Evolutionary conservation across 2,797 vertebrate genomes (phyloP).

Genomic region (Muraenolepis orangiensis): DNA sequence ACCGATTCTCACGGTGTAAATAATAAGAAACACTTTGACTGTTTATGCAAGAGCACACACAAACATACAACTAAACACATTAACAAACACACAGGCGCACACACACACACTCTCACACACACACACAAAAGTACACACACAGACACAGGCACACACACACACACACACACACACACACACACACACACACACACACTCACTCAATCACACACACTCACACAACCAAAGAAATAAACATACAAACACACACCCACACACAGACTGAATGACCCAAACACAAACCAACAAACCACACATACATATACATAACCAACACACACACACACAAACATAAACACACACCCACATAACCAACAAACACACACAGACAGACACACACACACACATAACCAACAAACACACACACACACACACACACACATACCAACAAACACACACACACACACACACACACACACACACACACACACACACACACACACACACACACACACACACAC

Average conservation of each 20-base stretch:
- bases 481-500: too few relatives aligned
- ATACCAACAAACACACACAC: too few relatives aligned
- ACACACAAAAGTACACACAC: neutral
- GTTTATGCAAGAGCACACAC: too few relatives aligned
- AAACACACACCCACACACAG: neutral
- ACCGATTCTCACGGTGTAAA: too few relatives aligned
- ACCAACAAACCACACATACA: constrained; percentile 7
- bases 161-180: neutral
- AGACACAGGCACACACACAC: neutral
- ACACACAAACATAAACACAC: too few relatives aligned
- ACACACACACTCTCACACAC: neutral
- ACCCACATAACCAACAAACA: too few relatives aligned
- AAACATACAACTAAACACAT: neutral
- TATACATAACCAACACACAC: too few relatives aligned
- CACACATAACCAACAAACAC: neutral
- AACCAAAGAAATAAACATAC: neutral
- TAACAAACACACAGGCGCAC: neutral
- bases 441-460: too few relatives aligned
- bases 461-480: too few relatives aligned
- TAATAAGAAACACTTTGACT: too few relatives aligned
- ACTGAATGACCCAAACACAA: neutral
- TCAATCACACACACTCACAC: neutral
- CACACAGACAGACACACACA: neutral
- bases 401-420: constrained; percentile 1
- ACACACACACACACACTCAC: neutral